Evolutionary conservation across 2,113 vertebrate genomes (phyloP).

Genomic region (Leucoraja erinaceus): DNA sequence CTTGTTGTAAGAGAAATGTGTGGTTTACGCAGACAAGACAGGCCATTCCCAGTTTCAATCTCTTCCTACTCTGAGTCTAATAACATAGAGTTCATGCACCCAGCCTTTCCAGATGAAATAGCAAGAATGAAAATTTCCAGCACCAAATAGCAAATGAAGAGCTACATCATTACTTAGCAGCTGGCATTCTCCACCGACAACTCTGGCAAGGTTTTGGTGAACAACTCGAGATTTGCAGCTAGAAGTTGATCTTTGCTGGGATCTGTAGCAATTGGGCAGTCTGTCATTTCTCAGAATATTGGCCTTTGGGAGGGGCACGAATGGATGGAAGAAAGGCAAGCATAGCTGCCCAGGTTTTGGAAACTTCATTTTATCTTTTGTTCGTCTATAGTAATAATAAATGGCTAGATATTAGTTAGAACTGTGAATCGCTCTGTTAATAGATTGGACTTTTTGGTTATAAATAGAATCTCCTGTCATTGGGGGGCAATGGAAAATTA

Average conservation of each 20-base stretch:
- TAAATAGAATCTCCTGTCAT: not conserved
- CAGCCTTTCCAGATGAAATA: not conserved
- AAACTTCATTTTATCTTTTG: not conserved
- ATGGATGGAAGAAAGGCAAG: not conserved
- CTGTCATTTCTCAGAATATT: not conserved
- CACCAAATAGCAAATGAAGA: not conserved
- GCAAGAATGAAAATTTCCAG: not conserved
- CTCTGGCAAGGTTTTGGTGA: not conserved
- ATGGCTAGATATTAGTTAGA: too few relatives aligned
- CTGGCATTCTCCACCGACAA: not conserved
- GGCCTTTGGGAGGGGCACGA: not conserved
- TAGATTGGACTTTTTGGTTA: not conserved
- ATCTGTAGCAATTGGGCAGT: not conserved
- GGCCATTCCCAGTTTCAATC: not conserved
- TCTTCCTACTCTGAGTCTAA: not conserved
- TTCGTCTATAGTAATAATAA: not conserved
- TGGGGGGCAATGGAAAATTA: not conserved
- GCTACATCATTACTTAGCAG: not conserved
- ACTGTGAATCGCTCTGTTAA: too few relatives aligned
- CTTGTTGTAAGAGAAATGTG: not conserved
- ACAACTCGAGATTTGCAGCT: not conserved
- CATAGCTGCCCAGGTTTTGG: not conserved
- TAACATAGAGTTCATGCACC: not conserved
- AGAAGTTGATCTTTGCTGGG: not conserved
- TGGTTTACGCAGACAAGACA: not conserved